Base-by-base conservation (phyloP, 1,140 invertebrate genomes). In the Drosophila parvula region DNA sequence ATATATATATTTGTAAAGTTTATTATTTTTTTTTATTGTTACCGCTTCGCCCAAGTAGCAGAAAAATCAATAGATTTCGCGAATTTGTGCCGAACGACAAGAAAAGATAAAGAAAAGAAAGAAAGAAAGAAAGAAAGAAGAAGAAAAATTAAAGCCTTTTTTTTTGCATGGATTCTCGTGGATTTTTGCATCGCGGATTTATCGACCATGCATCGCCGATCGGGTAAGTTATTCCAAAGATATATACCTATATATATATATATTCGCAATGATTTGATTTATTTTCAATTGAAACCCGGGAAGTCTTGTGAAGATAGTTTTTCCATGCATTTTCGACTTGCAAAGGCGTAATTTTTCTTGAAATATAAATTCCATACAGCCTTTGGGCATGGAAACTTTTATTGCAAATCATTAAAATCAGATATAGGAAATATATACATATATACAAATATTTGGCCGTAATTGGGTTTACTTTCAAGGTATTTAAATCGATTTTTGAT, bases 11-110 rank as follows among this genome's bases (percentile, higher is more conserved):
- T 28, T 50, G 16, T 38, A 62, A 62, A 40, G 60, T 63, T 59
- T 32, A 59, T 18, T 5, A 36, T 60, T 63, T 63, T 63, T 63
- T 63, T 63, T 63, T 63, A 43, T 16, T 63, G 56, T 63, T 63
- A 63, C 55, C 18, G 14, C 50, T 51, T 34, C 16, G 32, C 30
- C 4, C 32, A 36, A 22, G 34, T 41, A 41, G 22, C 27, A 57
- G 36, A 59, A 60, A 63, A 63, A 63, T 63, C 36, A 59, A 60
- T 60, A 60, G 55, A 22, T 59, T 40, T 60, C 53, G 60, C 36
- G 60, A 22, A 32, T 58, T 58, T 63, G 60, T 63, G 60, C 59
- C 50, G 27, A 9, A 36, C 32, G 30, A 28, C 14, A 10, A 10
- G 11, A 22, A 32, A 34, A 44, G 11, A 51, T 18, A 38, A 12